These are phyloP conservation scores for Malurus leucopterus DNA, from an alignment of 2,797 vertebrate species.

Conservation along the genomic window DNA sequence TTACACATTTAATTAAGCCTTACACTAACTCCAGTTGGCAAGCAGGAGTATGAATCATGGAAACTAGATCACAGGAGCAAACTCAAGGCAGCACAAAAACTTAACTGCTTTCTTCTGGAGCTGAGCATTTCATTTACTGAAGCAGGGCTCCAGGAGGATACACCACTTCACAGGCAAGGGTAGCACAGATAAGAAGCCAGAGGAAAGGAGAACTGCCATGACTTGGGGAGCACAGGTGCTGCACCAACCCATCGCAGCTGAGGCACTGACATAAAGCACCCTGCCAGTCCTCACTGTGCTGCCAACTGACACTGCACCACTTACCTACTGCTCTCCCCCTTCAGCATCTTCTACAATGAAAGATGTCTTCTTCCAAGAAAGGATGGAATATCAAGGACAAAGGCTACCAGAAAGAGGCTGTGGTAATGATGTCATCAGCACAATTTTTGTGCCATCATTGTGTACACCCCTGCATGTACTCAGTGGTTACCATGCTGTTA, in stretches of 20 bases:
- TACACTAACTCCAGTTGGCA: constrained; percentile 24
- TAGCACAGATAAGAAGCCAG: not conserved
- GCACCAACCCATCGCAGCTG: fast-evolving
- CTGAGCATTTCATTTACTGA: not conserved
- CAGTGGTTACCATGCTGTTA: not conserved
- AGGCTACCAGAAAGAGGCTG: not conserved
- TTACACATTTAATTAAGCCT: constrained; percentile 56
- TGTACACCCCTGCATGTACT: too few species aligned
- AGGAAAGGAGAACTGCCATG: not conserved
- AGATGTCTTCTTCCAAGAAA: not conserved
- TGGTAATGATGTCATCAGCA: not conserved
- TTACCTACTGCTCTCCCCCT: not conserved
- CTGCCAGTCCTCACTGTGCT: not conserved
- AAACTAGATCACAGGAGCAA: not conserved
- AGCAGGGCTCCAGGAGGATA: not conserved
- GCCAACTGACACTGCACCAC: not conserved
- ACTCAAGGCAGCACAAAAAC: not conserved
- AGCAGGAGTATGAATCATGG: constrained; percentile 29
- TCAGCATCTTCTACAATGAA: not conserved
- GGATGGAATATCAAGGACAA: not conserved
- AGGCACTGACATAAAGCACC: not conserved
- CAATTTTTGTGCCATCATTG: fast-evolving
- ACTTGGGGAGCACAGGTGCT: not conserved
- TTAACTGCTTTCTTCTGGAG: not conserved
- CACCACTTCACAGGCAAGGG: not conserved